phyloP scores from a whole-genome alignment of 2,113 vertebrate species.

The Macquaria ambigua region DNA sequence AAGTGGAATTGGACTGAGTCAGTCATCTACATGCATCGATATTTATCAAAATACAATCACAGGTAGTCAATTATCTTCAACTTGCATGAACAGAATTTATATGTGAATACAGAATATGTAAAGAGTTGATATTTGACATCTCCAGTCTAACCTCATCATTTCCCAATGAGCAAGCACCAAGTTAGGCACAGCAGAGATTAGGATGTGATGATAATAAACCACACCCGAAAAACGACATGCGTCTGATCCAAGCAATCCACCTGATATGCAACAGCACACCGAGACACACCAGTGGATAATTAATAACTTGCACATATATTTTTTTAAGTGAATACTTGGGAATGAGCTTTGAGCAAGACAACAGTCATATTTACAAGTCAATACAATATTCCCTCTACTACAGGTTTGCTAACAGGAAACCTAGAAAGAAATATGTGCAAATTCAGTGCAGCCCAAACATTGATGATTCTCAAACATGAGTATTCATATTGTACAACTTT shows the following conservation, averaged over 20 bases:
- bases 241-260: not conserved
- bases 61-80: not conserved
- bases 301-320: too few relatives aligned
- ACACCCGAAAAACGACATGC: not conserved
- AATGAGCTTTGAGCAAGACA: not conserved
- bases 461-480: not conserved
- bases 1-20: not conserved
- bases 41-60: not conserved
- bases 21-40: not conserved
- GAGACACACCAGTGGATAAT: not conserved
- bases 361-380: not conserved
- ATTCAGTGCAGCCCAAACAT: not conserved
- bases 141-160: not conserved
- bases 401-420: not conserved
- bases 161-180: not conserved
- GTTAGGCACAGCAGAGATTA: not conserved
- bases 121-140: not conserved
- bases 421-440: not conserved
- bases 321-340: too few relatives aligned
- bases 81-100: not conserved
- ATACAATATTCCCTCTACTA: not conserved
- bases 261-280: conserved; percentile 1
- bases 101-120: too few relatives aligned
- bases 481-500: not conserved
- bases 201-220: not conserved